Percentiles rank a stretch among this genome's conserved stretches.
Conservation (phyloP, 2,797 vertebrate species). For the Graptemys geographica region DNA sequence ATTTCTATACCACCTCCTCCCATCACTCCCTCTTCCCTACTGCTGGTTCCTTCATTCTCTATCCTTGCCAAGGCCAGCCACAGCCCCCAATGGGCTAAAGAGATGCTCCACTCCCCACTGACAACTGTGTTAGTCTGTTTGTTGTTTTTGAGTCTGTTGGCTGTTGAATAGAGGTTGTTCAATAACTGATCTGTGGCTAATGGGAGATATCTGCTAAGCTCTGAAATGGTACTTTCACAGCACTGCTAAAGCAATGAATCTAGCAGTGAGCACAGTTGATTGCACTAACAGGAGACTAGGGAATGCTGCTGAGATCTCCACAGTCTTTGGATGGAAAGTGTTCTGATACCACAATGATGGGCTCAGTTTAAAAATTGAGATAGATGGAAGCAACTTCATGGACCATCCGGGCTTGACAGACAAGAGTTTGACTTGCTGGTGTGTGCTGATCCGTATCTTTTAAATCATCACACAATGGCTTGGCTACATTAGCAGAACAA, state of each 20-base stretch:
- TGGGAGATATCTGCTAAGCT: background rate
- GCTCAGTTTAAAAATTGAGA: fast-evolving
- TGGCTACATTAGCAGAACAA: background rate
- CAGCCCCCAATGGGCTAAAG: background rate
- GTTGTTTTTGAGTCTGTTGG: background rate
- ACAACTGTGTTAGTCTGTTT: background rate
- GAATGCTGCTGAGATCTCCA: background rate
- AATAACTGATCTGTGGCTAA: background rate
- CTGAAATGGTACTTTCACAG: fast-evolving
- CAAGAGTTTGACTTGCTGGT: background rate
- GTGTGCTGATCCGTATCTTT: background rate
- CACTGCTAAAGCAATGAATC: fast-evolving
- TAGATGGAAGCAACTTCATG: fast-evolving
- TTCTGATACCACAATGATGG: background rate
- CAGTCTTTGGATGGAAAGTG: background rate
- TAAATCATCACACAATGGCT: fast-evolving
- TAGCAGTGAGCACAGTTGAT: background rate
- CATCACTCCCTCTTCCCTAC: background rate
- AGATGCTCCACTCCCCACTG: background rate
- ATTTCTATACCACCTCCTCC: background rate
- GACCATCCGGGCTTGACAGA: fast-evolving
- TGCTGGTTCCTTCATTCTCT: background rate
- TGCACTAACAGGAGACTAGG: background rate
- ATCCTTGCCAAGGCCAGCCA: background rate
- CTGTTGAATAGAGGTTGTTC: background rate